Percentiles rank a stretch among this genome's conserved stretches.
These are phyloP conservation scores for Allolobophora icterica DNA, from an alignment of 2,888 invertebrate species.

Conservation along the genomic window DNA sequence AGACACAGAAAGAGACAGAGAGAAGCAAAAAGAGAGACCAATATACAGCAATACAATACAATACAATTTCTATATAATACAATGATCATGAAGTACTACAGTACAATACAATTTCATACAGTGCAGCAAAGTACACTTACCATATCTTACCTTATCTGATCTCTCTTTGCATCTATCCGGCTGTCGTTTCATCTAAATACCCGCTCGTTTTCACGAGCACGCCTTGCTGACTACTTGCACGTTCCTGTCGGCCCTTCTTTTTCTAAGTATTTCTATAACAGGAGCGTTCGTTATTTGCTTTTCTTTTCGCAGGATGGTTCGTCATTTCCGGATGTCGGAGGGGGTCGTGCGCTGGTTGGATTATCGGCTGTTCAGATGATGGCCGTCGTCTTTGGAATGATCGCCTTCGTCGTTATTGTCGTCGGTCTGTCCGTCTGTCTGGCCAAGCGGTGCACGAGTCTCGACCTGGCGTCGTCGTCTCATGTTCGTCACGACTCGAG, in stretches of 20 bases:
- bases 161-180: no score
- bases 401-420: not conserved
- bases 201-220: no score
- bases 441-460: not conserved
- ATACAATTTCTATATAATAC: no score
- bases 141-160: no score
- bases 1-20: not conserved
- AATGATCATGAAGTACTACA: no score
- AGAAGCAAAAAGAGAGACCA: not conserved
- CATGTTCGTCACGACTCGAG: not conserved
- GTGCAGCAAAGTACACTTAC: no score
- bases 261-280: not conserved
- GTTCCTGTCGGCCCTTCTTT: not conserved
- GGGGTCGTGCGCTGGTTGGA: not conserved
- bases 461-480: not conserved
- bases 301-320: constrained; percentile 9
- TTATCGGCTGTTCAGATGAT: not conserved
- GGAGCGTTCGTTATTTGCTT: not conserved
- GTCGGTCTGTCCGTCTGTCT: not conserved
- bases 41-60: no score
- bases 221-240: no score
- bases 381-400: not conserved
- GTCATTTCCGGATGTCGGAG: not conserved
- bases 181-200: no score
- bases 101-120: no score